Conservation (phyloP, 2,888 invertebrate genomes). For the Cheilosia vernalis region DNA sequence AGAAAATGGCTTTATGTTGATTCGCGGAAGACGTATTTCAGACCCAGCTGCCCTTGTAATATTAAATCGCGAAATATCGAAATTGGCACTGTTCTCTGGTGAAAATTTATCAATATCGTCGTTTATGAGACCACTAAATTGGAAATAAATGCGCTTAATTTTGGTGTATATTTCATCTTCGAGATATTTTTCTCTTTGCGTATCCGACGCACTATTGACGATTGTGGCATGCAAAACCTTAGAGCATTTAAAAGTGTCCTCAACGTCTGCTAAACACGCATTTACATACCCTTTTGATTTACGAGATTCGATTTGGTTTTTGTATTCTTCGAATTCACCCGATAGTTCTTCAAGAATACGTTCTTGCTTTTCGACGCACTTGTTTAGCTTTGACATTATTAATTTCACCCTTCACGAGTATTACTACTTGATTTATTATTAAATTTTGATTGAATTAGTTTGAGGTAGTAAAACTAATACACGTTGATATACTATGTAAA, state of each 20-base stretch:
- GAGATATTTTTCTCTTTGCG: constrained; percentile 22
- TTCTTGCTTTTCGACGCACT: constrained; percentile 16
- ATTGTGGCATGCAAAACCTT: constrained; percentile 24
- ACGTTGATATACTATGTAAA: no score
- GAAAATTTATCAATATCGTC: constrained; percentile 2
- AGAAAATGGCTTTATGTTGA: not conserved
- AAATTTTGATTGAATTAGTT: not conserved
- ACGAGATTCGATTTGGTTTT: constrained; percentile 5
- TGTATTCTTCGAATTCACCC: constrained; percentile 2
- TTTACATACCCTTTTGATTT: constrained; percentile 27
- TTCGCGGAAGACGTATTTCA: no score
- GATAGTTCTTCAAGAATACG: not conserved
- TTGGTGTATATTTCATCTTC: constrained; percentile 7
- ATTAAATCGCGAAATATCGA: not conserved
- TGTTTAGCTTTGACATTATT: no score
- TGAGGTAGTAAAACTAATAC: no score
- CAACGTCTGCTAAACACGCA: constrained; percentile 14
- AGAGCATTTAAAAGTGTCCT: not conserved
- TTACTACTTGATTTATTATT: no score
- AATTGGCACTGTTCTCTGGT: not conserved
- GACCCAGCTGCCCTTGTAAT: no score
- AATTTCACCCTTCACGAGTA: no score
- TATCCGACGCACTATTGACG: constrained; percentile 10
- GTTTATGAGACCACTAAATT: constrained; percentile 11
- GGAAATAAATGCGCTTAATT: constrained; percentile 16